These are phyloP conservation scores for Lerista edwardsae DNA, from an alignment of 2,797 vertebrate species.

Conservation along the genomic window DNA sequence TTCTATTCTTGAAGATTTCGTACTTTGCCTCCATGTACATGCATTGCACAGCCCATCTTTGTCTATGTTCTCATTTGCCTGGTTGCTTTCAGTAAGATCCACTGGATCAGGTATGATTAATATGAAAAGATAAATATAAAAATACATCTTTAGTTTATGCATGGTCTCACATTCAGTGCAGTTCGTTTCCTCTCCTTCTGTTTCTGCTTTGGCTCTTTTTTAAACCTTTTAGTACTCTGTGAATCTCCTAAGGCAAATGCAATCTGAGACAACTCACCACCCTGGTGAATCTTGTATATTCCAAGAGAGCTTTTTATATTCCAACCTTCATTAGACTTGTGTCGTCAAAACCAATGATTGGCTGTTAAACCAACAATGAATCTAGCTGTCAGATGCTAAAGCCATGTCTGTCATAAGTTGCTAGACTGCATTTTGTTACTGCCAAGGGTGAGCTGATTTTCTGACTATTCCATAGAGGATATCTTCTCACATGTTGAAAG, in stretches of 20 bases:
- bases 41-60: constrained; percentile 89
- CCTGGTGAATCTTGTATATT: constrained; percentile 90
- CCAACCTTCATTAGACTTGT: constrained; percentile 90
- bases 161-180: constrained; percentile 81
- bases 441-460: constrained; percentile 79
- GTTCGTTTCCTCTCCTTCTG: constrained; percentile 53
- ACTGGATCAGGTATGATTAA: constrained; percentile 85
- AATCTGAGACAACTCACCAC: constrained; percentile 81
- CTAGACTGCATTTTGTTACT: constrained; percentile 82
- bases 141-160: constrained; percentile 79
- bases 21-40: constrained; percentile 94
- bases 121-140: constrained; percentile 85
- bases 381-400: constrained; percentile 90
- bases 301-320: constrained; percentile 96
- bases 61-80: constrained; percentile 79
- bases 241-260: constrained; percentile 73
- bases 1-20: constrained; percentile 92
- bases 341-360: constrained; percentile 95
- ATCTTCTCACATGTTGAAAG: constrained; percentile 65
- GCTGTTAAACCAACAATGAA: constrained; percentile 94
- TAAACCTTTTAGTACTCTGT: constrained; percentile 67
- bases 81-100: constrained; percentile 85
- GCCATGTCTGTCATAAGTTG: constrained; percentile 86
- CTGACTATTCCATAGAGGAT: constrained; percentile 72
- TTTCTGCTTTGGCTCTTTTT: constrained; percentile 55